Base-by-base conservation (phyloP, 2,113 vertebrate genomes). In the Trichomycterus rosablanca region DNA sequence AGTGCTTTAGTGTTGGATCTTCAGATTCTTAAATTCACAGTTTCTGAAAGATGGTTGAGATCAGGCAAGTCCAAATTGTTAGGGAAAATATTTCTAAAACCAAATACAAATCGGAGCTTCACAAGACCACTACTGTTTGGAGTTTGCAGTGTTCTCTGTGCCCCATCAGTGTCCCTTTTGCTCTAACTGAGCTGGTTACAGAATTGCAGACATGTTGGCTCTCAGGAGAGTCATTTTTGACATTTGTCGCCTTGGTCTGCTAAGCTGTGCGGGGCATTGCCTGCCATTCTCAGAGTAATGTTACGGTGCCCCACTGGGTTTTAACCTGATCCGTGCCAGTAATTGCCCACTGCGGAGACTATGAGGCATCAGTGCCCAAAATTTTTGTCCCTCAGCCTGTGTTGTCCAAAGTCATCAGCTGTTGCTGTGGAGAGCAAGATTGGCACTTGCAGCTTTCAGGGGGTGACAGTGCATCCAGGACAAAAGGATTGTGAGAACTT, bases 161-260 rank as follows among this genome's bases (percentile, higher is more conserved):
- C 28, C 35, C 42, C 58, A 26, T 66, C 39, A 15, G 26, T n/a
- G n/a, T n/a, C n/a, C n/a, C n/a, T n/a, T n/a, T n/a, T n/a, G n/a
- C n/a, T n/a, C n/a, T n/a, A n/a, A n/a, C 66, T 28, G 59, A 54
- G 66, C 64, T 44, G 58, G 64, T 74, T 66, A 71, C 66, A 70
- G 67, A 71, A 75, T 71, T 64, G 70, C 76, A 75, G 81, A 76
- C 75, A 81, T 71, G 72, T 60, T 37, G 49, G 52, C 66, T 76
- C 82, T 75, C 78, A 48, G 62, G 81, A 81, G 82, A 81, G 71
- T 83, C 39, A 79, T 85, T 83, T 82, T 72, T 78, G 81, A 84
- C 76, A 78, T 75, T 84, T 86, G 83, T 86, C 83, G 71, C 83
- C 78, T 79, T 77, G 76, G 81, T 83, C 74, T 75, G 77, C 67